Evolutionary conservation across 2,113 vertebrate species (phyloP).

Genomic region (Eidolon helvum): DNA sequence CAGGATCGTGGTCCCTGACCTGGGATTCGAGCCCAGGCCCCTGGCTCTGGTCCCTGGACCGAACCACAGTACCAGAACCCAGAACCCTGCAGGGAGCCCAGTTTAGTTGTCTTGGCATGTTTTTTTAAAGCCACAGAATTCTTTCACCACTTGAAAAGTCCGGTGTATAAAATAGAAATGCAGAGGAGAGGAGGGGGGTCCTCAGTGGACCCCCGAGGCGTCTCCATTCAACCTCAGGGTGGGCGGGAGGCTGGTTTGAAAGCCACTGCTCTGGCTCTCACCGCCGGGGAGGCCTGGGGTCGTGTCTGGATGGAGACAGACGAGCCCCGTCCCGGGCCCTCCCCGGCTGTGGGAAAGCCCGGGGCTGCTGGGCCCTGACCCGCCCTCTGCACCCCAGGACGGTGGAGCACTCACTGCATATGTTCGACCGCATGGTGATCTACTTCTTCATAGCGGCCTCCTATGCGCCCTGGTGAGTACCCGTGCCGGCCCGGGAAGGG

Average conservation of each 20-base stretch:
- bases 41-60: not conserved
- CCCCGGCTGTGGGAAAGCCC: fast-evolving
- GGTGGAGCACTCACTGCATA: constrained; percentile 93
- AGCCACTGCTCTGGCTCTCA: not conserved
- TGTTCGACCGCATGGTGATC: constrained; percentile 96
- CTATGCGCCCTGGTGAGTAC: constrained; percentile 94
- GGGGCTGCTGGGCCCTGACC: fast-evolving
- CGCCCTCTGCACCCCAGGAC: constrained; percentile 79
- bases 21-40: not conserved
- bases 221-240: not conserved
- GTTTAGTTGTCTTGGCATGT: not conserved
- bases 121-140: not conserved
- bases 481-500: fast-evolving
- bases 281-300: not conserved
- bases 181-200: not conserved
- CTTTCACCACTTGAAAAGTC: not conserved
- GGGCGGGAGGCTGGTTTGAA: not conserved
- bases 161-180: not conserved
- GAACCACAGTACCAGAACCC: not conserved
- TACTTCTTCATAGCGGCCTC: constrained; percentile 97
- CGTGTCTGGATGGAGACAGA: not conserved
- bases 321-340: not conserved
- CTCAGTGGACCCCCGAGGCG: fast-evolving
- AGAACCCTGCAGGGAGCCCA: not conserved
- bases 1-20: fast-evolving